A percentile compares a stretch with the other conserved stretches of the same genome.
These are phyloP conservation scores for Bombyx huttoni DNA, from an alignment of 2,888 invertebrate species.

Conservation along the genomic window DNA sequence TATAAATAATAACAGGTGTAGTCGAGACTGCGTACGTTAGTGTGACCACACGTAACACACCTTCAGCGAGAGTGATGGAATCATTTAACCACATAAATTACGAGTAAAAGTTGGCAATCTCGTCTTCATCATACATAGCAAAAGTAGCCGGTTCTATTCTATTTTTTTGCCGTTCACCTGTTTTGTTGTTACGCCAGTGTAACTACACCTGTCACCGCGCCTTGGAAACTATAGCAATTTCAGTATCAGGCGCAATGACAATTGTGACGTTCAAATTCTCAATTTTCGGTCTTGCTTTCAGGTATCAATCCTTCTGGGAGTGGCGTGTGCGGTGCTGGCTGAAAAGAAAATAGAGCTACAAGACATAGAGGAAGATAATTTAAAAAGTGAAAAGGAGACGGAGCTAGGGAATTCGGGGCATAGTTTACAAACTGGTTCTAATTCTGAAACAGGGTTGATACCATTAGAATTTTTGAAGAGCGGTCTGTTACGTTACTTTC, in stretches of 20 bases:
- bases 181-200: slow-evolving; percentile 25
- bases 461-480: slow-evolving; percentile 46
- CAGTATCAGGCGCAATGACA: slow-evolving; percentile 25
- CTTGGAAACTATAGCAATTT: slow-evolving; percentile 23
- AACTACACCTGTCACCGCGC: slow-evolving; percentile 22
- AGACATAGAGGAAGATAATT: slow-evolving; percentile 81
- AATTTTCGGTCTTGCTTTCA: slow-evolving; percentile 56
- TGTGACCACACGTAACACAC: slow-evolving; percentile 29
- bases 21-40: slow-evolving; percentile 11
- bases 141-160: slow-evolving; percentile 48
- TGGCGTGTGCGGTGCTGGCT: slow-evolving; percentile 41
- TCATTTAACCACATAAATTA: slow-evolving; percentile 49
- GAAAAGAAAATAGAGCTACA: slow-evolving; percentile 79
- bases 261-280: slow-evolving; percentile 9
- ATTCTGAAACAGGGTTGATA: slow-evolving; percentile 12
- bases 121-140: slow-evolving; percentile 29
- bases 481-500: slow-evolving; percentile 40
- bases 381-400: slow-evolving; percentile 70
- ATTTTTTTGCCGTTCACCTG: slow-evolving; percentile 65
- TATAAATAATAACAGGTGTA: neutral
- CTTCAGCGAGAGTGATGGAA: slow-evolving; percentile 31
- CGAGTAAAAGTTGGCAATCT: slow-evolving; percentile 63
- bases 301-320: slow-evolving; percentile 40
- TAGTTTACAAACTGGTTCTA: slow-evolving; percentile 19
- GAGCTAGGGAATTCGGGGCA: slow-evolving; percentile 31